A percentile compares a stretch with the other conserved stretches of the same genome.
Conservation (phyloP, 2,888 invertebrate genomes). For the Xestia sexstrigata region DNA sequence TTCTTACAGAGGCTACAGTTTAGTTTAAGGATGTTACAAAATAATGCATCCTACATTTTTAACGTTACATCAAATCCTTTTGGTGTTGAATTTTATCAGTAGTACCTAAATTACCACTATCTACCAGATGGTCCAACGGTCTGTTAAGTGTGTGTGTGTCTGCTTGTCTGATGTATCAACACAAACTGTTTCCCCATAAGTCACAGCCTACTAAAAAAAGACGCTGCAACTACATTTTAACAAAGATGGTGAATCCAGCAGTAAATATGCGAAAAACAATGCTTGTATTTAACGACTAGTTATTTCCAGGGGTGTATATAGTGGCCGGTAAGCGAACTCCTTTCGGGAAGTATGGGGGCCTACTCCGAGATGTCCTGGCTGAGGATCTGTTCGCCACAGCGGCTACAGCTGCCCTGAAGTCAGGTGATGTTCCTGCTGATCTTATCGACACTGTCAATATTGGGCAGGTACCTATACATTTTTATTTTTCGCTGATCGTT, state of each 20-base stretch:
- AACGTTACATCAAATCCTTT: not conserved
- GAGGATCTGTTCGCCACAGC: conserved; percentile 53
- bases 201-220: not conserved
- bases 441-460: conserved; percentile 58
- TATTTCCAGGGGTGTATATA: conserved; percentile 51
- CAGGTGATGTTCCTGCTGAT: conserved; percentile 23
- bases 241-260: not conserved
- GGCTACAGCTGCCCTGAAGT: conserved; percentile 43
- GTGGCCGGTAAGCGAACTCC: conserved; percentile 56
- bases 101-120: not conserved
- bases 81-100: not conserved
- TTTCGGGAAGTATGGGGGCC: conserved; percentile 54
- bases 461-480: conserved; percentile 32
- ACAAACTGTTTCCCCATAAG: not conserved
- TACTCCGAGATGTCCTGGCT: conserved; percentile 33
- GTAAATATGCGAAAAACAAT: not conserved
- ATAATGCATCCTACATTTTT: not conserved
- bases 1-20: not conserved
- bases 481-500: not conserved
- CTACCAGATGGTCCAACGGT: not conserved
- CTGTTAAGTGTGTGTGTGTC: not conserved
- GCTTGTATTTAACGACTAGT: not conserved
- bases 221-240: not conserved
- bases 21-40: not conserved
- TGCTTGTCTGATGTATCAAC: not conserved